These are phyloP conservation scores for Serinus canaria DNA, from an alignment of 2,113 vertebrate species.

Conservation along the genomic window DNA sequence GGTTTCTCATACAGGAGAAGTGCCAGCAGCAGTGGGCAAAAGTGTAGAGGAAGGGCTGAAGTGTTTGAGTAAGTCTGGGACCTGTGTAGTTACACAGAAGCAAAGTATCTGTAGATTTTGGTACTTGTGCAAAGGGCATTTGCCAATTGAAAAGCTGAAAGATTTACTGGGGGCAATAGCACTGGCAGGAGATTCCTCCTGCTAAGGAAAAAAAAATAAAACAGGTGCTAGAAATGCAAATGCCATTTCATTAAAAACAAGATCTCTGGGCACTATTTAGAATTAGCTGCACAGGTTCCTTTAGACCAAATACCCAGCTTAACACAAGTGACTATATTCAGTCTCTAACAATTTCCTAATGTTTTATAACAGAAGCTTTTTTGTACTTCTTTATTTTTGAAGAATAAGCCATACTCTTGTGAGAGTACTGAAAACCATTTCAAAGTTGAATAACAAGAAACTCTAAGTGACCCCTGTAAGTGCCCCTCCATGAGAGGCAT, in stretches of 20 bases:
- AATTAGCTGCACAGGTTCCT: neutral
- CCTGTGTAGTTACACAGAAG: neutral
- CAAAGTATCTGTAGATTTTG: accelerated
- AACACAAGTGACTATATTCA: neutral
- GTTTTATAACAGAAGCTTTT: neutral
- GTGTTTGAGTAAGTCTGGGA: neutral
- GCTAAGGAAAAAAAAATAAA: neutral
- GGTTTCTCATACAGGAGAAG: neutral
- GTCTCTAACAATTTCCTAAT: neutral
- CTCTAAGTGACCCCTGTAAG: neutral
- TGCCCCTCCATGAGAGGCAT: neutral
- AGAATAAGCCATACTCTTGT: neutral
- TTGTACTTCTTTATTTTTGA: neutral
- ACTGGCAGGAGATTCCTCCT: neutral
- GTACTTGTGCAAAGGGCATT: neutral
- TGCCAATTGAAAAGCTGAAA: neutral
- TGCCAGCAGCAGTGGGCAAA: neutral
- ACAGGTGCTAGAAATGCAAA: neutral
- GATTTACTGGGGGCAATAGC: neutral
- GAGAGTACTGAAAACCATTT: neutral
- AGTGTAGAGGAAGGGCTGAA: neutral
- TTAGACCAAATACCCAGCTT: neutral
- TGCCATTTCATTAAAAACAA: neutral
- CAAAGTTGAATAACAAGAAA: neutral
- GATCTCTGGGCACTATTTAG: neutral